These are phyloP conservation scores for Falco peregrinus DNA, from an alignment of 2,797 vertebrate genomes.

Conservation along the genomic window DNA sequence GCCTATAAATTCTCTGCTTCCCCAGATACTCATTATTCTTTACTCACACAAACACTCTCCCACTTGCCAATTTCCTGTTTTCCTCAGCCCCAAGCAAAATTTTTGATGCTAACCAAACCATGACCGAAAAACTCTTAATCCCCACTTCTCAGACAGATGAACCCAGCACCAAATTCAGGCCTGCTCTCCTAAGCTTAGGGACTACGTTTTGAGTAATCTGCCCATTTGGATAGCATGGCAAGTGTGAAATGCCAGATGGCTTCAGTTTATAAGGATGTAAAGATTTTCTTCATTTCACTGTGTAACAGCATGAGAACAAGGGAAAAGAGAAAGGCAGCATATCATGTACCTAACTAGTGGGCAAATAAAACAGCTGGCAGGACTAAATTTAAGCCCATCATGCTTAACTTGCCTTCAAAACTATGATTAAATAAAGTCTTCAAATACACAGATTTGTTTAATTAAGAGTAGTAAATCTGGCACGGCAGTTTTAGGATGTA, in stretches of 20 bases:
- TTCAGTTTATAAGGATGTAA: constrained; percentile 1
- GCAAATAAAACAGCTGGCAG: constrained; percentile 7
- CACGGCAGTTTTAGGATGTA: background rate
- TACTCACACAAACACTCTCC: background rate
- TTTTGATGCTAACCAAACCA: background rate
- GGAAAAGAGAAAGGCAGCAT: background rate
- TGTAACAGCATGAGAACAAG: background rate
- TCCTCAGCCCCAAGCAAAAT: background rate
- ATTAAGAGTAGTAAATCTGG: background rate
- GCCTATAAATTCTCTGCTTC: background rate
- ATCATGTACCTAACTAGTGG: background rate
- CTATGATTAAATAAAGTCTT: background rate
- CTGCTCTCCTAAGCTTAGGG: background rate
- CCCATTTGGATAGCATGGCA: background rate
- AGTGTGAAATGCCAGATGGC: background rate
- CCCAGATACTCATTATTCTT: background rate
- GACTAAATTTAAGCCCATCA: background rate
- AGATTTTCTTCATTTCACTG: background rate
- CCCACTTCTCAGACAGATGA: background rate
- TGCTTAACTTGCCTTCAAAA: background rate
- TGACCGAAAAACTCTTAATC: background rate
- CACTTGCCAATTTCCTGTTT: background rate
- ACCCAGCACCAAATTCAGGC: background rate
- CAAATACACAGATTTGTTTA: background rate
- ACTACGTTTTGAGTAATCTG: background rate